A percentile compares a stretch with the other conserved stretches of the same genome.
Evolutionary conservation across 2,888 invertebrate species (phyloP).

Genomic region (Aelia acuminata): DNA sequence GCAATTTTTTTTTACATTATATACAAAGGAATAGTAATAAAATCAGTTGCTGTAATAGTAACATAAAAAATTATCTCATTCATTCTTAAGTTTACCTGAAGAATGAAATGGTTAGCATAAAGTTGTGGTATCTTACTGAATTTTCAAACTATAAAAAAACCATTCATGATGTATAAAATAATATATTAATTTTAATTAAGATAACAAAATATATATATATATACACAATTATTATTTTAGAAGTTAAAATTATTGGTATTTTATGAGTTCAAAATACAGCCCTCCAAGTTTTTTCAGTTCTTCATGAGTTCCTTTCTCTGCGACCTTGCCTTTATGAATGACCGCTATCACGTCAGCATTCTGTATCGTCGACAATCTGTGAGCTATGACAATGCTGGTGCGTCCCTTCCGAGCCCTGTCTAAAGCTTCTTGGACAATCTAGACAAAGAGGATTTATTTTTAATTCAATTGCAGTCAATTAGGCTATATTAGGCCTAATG

Average conservation of each 20-base stretch:
- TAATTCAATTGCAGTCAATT: neutral
- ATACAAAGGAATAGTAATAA: no score
- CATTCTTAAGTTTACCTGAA: no score
- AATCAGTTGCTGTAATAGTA: no score
- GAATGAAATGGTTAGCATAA: no score
- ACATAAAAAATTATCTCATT: no score
- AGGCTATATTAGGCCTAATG: no score
- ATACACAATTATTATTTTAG: neutral
- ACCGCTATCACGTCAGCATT: conserved; percentile 87
- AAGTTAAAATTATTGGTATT: conserved; percentile 57
- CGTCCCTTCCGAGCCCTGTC: conserved; percentile 85
- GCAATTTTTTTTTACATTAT: no score
- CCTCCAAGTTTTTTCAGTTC: conserved; percentile 77
- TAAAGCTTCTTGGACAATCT: conserved; percentile 87
- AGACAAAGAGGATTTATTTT: neutral
- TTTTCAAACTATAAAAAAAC: neutral
- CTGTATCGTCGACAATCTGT: conserved; percentile 88
- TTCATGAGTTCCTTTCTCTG: conserved; percentile 83
- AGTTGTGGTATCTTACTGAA: no score
- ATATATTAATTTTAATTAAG: conserved; percentile 3
- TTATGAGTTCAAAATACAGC: conserved; percentile 79
- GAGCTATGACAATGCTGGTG: conserved; percentile 90
- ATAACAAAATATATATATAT: conserved; percentile 10
- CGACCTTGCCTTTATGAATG: conserved; percentile 74
- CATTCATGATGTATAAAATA: neutral